Percentiles rank a stretch among this genome's conserved stretches.
These are phyloP conservation scores for Tychaedon coryphoeus DNA, from an alignment of 2,113 vertebrate genomes.

Conservation along the genomic window DNA sequence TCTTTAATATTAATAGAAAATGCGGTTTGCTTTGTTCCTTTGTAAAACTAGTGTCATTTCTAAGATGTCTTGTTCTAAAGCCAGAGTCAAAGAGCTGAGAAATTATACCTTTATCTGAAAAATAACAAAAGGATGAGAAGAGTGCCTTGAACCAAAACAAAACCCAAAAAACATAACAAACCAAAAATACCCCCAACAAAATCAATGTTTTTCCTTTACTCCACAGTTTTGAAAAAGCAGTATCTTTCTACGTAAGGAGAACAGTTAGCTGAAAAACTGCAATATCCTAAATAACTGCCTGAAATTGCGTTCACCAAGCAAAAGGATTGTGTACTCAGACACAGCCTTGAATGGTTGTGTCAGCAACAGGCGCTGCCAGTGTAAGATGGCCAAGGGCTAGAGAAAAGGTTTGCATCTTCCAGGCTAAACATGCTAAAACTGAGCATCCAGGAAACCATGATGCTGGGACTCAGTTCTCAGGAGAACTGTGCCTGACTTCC, in stretches of 20 bases:
- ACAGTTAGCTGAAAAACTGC: not conserved
- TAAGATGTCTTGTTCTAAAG: not conserved
- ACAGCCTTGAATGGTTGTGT: not conserved
- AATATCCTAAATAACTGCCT: not conserved
- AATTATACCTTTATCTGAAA: not conserved
- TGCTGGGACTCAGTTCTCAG: no score
- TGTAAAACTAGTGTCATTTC: not conserved
- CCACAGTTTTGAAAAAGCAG: not conserved
- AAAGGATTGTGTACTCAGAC: not conserved
- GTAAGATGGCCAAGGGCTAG: not conserved
- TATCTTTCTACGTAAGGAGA: not conserved
- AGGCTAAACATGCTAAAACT: not conserved
- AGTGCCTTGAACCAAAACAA: not conserved
- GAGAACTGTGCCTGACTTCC: accelerated
- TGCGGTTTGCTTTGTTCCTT: not conserved
- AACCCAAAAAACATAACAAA: not conserved
- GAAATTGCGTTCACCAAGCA: not conserved
- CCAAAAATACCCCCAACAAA: not conserved
- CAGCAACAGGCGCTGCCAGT: not conserved
- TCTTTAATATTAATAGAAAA: not conserved
- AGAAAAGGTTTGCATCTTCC: not conserved
- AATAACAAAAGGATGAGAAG: not conserved
- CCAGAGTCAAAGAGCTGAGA: not conserved
- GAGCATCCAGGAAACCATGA: not conserved
- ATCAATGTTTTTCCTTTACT: not conserved